These are phyloP conservation scores for Hydrotaea cyrtoneurina DNA, from an alignment of 2,888 invertebrate genomes.

Conservation along the genomic window DNA sequence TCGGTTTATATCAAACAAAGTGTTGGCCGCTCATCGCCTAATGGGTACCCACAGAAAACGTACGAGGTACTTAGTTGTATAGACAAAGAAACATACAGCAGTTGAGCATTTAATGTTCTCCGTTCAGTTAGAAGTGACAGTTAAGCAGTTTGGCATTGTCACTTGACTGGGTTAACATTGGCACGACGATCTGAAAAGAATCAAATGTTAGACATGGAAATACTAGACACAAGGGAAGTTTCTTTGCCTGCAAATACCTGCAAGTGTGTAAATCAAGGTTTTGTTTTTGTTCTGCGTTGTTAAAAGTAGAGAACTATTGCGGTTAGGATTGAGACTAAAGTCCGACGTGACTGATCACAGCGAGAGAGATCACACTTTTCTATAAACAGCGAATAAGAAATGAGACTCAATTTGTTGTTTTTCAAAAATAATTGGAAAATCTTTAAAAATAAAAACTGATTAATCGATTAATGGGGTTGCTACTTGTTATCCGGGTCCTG, in stretches of 20 bases:
- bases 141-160: constrained; percentile 32
- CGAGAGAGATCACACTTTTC: too few relatives aligned
- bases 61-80: background rate
- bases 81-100: background rate
- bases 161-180: constrained; percentile 45
- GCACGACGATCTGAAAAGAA: constrained; percentile 2
- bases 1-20: background rate
- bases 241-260: background rate
- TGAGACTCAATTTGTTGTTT: too few relatives aligned
- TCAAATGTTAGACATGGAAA: background rate
- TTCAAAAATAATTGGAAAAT: too few relatives aligned
- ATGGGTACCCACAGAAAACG: background rate
- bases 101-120: background rate
- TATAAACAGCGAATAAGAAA: too few relatives aligned
- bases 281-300: background rate
- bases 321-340: too few relatives aligned
- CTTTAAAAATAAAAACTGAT: too few relatives aligned
- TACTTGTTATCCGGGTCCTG: too few relatives aligned
- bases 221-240: constrained; percentile 3
- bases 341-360: too few relatives aligned
- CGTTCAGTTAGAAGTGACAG: background rate
- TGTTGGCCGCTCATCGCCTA: background rate
- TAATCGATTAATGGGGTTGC: too few relatives aligned
- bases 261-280: constrained; percentile 27
- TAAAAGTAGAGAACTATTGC: too few relatives aligned